phyloP scores from a whole-genome alignment of 2,888 invertebrate species.

The Drosophila neonasuta region DNA sequence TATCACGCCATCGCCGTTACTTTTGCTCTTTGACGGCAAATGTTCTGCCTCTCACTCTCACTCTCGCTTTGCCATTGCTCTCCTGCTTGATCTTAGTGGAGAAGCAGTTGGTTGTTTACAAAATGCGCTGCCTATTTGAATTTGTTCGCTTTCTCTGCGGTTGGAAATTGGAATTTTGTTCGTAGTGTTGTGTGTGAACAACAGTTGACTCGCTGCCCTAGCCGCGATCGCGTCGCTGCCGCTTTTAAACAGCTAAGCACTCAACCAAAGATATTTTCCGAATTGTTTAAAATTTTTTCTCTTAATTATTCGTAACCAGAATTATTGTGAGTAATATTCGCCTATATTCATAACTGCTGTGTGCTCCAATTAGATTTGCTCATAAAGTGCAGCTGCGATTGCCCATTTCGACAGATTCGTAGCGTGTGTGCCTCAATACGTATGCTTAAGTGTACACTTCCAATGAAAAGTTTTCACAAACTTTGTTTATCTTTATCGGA shows the following conservation, averaged over 20 bases:
- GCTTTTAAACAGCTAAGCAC: conserved; percentile 42
- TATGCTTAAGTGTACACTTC: conserved; percentile 28
- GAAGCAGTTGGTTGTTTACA: conserved; percentile 59
- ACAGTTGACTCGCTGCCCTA: conserved; percentile 66
- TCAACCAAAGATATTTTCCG: conserved; percentile 17
- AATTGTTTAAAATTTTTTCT: conserved; percentile 20
- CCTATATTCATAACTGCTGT: conserved; percentile 13
- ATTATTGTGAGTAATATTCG: conserved; percentile 40
- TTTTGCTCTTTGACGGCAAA: conserved; percentile 49
- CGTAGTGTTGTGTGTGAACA: conserved; percentile 30
- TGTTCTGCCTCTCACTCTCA: conserved; percentile 12
- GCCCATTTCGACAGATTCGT: conserved; percentile 3
- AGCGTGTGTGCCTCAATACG: neutral
- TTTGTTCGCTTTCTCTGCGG: conserved; percentile 60
- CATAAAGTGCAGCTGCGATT: neutral
- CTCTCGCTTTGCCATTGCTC: conserved; percentile 17
- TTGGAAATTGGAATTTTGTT: conserved; percentile 74
- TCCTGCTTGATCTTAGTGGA: conserved; percentile 30
- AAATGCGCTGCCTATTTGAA: conserved; percentile 51
- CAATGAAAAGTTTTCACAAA: conserved; percentile 57
- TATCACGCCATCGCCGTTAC: conserved; percentile 69
- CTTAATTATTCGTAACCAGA: conserved; percentile 32
- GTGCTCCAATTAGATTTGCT: conserved; percentile 19
- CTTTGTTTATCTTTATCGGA: conserved; percentile 66
- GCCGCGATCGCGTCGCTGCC: conserved; percentile 54